Base-by-base conservation (phyloP, 2,113 vertebrate species). In the Apus apus region DNA sequence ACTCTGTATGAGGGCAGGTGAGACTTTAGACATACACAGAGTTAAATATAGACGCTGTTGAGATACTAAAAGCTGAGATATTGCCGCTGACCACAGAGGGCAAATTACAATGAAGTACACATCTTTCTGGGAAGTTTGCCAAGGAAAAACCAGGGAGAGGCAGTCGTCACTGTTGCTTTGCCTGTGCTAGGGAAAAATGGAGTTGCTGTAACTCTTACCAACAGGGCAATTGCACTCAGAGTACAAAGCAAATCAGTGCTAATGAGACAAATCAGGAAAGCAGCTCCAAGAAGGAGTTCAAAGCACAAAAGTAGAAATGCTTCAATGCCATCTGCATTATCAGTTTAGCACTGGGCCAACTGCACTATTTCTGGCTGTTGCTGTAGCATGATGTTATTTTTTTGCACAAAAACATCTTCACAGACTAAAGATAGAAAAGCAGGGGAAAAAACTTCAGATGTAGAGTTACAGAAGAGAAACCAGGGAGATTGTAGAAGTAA, bases 121-220 rank as follows among this genome's bases (percentile, higher is more conserved):
- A 66, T 92, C 65, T 82, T 92, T 86, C 92, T 90, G 88, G 90
- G 90, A 93, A 89, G 46, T 50, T 40, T 94, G 94, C 92, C 93
- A 94, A 89, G 45, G 11, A 19, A 88, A 92, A 88, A 25, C 0
- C 61, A 89, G 68, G 36, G 40, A 92, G 56, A 78, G 22, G 45
- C 20, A 8, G 26, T 75, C 29, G 3, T 77, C 71, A 73, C n/a
- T 72, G 51, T 43, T 79, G 72, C 45, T 77, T 80, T 86, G 57
- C n/a, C 67, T 36, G 9, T 27, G 25, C 72, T 43, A 74, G 57
- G 40, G 67, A n/a, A 88, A 94, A 93, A 72, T 9, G 9, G 68
- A 88, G 48, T 18, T 71, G 43, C 45, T 77, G 15, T 57, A 76
- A 61, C 40, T 83, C 74, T 70, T 62, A 90, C 67, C 36, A 87